Base-by-base conservation (phyloP, 2,888 invertebrate genomes). In the Pocota personata region DNA sequence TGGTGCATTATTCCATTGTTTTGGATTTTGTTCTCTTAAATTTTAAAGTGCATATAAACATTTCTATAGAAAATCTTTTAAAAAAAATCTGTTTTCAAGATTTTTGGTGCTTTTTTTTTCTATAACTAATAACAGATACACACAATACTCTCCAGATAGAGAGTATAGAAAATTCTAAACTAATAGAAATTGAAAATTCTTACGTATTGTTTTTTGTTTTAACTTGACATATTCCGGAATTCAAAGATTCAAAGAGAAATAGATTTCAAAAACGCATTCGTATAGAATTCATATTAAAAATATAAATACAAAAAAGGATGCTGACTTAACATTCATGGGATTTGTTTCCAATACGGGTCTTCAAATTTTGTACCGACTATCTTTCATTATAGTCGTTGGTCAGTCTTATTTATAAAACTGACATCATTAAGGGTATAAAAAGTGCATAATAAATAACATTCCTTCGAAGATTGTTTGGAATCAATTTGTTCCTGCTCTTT, bases 201-300 rank as follows among this genome's bases (percentile, higher is more conserved):
- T 58, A 58, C 77, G 60, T 69, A 69, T 67, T 50, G 27, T n/a
- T 30, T 60, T 40, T 83, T 67, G 66, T 64, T 55, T 67, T 16
- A 35, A 69, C 43, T 50, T 75, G 16, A 55, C 58, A 66, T 86
- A 82, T 86, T 86, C 82, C 83, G 76, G 79, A 79, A 80, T 87
- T 82, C 57, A 82, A 82, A 67, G 64, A 72, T 37, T 76, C 48
- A 80, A 55, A 72, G 72, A 69, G 55, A 78, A 35, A 67, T 50
- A 67, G 57, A 82, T 14, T 57, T 66, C n/a, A 57, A 60, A 72
- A 66, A 52, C 21, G 8, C 48, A 66, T 76, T 86, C 73, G 52
- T 60, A 72, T 60, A 72, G 60, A 67, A 46, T 48, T 37, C 21
- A 80, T n/a, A 71, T 60, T 6, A 4, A 55, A 67, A 80, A 72